Evolutionary conservation across 2,113 vertebrate genomes (phyloP), one percentile per base, ranked within the genome.

Genomic region (Gulo gulo): DNA sequence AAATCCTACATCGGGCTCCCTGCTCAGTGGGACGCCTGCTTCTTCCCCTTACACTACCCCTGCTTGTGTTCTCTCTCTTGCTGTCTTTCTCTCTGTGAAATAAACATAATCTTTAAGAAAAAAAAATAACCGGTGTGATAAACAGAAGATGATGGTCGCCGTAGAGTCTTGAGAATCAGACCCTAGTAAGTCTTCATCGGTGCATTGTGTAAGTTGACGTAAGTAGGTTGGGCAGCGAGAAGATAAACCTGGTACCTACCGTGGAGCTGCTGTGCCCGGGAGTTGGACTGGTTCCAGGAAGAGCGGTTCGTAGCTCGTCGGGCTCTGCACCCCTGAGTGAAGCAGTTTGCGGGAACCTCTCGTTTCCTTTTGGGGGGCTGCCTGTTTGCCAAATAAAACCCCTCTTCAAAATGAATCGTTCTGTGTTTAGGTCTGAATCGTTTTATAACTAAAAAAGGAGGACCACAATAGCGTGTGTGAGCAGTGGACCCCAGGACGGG

Each of bases 1-100:
- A 2, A 63, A 13, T 10, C 61, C 61, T 2, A 1, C 5, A 0
- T 29, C 2, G 0, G 61, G 26, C 61, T 63, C 61, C 12, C 26
- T 63, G 61, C 61, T 14, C 61, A 14, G 61, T 4, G 1, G 11
- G 12, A 6, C 2, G 61, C 61, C 12, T 29, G 61, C 61, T 31
- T 29, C 61, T 63, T 12, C 61, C 26, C 12, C 26, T 29, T 12
- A 11, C 26, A 6, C 61, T 63, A 4, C 61, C 26, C 61, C 61
- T 29, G 61, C 26, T 29, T 63, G 61, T 63, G 12, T 63, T 63
- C 26, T 12, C 11, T 63, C 12, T 63, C 61, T 55, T 18, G 52
- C 15, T 16, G 52, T 31, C 61, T 6, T 5, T 63, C 26, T 55
- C 61, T 63, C 61, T 29, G 11, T 31, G 26, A 29, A 29, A 6